Evolutionary conservation across 2,797 vertebrate species (phyloP), one percentile per base, ranked within the genome.

Genomic region (Neopelma chrysocephalum): DNA sequence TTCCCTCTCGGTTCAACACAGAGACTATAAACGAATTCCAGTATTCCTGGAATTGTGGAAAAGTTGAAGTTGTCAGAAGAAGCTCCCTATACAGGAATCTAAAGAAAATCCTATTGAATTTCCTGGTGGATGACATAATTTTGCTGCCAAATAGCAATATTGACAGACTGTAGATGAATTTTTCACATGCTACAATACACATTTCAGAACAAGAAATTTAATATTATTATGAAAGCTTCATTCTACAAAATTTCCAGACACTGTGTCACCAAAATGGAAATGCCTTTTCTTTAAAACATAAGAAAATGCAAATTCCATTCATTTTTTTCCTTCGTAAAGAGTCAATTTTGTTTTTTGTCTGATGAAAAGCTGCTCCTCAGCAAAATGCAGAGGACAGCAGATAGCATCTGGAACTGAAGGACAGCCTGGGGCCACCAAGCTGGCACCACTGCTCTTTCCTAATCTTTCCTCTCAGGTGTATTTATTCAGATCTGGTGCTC

Each of bases 371-470:
- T 73, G 36, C 38, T 75, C 25, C 43, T 76, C 29, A 7, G 61
- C 47, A 91, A 93, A 93, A 93, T 19, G n/a, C 50, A 89, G 77
- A 64, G 75, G 84, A 91, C 29, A 53, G 62, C 78, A 92, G 83
- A 82, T 50, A 64, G 64, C 73, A 87, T 90, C 80, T 82, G 87
- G 61, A 93, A 56, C 11, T 69, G 58, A 82, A 93, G 26, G 77
- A 34, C 51, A 90, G 78, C 58, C 69, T 64, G 20, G 12, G n/a
- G 79, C 31, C 34, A 82, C 43, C 9, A 19, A 85, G 34, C 77
- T 89, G 91, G n/a, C 38, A 60, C 15, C 31, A n/a, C 34, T 45
- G 53, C 53, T 84, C 77, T 76, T 70, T 18, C 56, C 62, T 87
- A 42, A 70, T 87, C 61, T 86, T 84, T 89, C 75, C 23, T 91